Base-by-base conservation (phyloP, 2,797 vertebrate species). In the Eospalax fontanierii region DNA sequence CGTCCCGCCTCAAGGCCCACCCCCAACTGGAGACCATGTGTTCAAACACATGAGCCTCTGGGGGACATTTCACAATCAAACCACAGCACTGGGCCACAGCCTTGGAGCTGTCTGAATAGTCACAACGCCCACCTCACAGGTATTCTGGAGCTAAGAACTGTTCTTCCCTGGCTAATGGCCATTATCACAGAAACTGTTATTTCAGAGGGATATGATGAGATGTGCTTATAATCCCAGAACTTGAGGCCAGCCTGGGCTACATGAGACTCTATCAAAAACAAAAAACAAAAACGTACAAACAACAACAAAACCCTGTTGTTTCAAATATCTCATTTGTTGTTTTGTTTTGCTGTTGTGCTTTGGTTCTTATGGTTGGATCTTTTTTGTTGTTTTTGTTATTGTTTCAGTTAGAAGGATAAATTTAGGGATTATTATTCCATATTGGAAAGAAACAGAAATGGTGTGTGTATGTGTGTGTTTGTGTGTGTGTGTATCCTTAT, bases 341-440 rank as follows among this genome's bases (percentile, higher is more conserved):
- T n/a, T 90, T 85, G 21, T 78, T 22, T 54, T 54, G 50, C 50
- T 54, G 50, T 54, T 54, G 50, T 54, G 50, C 14, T 54, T 54
- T 54, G 14, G 50, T 54, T 54, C 50, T 54, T 54, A 12, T 54
- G 9, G 46, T 50, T 50, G 46, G 50, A 15, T 7, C 12, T 54
- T 54, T 46, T 46, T 54, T 54, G 14, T 54, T 54, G 50, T 54
- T 54, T 54, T 78, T 73, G 24, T 59, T 50, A 2, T 38, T 50
- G 33, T 79, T 94, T 91, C 38, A 21, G 14, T 40, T 73, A 87
- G 30, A 22, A 83, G 59, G 68, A 68, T 35, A 80, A 93, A 90
- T 54, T 80, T 15, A 73, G 28, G 54, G 16, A 6, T n/a, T 71
- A 70, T 75, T 84, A 81, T 50, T 81, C 33, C 35, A 66, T 80